Evolutionary conservation across 2,888 invertebrate genomes (phyloP).

Genomic region (Maniola hyperantus): DNA sequence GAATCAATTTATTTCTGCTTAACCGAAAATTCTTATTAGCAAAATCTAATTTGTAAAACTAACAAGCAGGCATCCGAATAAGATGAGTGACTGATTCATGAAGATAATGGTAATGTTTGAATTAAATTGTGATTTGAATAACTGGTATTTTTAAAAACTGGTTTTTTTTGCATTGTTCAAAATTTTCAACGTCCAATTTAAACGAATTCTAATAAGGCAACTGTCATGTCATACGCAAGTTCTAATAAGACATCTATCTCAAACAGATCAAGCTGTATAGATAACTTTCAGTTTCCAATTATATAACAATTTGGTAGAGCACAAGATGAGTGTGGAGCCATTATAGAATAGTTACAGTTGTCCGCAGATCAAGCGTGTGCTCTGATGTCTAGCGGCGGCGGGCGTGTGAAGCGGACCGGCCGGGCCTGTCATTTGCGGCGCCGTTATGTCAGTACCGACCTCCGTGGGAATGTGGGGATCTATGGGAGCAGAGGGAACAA

Average conservation of each 20-base stretch:
- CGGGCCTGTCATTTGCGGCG: slow-evolving; percentile 52
- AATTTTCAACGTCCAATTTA: too few relatives aligned
- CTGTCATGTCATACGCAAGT: background rate
- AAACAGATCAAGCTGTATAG: background rate
- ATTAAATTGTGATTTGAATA: too few relatives aligned
- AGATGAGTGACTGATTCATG: background rate
- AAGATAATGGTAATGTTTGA: too few relatives aligned
- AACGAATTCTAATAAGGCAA: background rate
- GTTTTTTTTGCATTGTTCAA: too few relatives aligned
- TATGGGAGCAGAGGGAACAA: slow-evolving; percentile 39
- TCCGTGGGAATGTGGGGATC: slow-evolving; percentile 46
- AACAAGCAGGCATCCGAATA: slow-evolving; percentile 4
- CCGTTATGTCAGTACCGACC: slow-evolving; percentile 41
- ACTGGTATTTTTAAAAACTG: too few relatives aligned
- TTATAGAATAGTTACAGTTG: slow-evolving; percentile 33
- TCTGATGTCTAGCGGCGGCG: slow-evolving; percentile 6
- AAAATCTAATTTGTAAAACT: background rate
- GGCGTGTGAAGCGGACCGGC: slow-evolving; percentile 53
- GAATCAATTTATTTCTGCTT: slow-evolving; percentile 8
- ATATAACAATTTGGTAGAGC: background rate
- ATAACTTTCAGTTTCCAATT: slow-evolving; percentile 7
- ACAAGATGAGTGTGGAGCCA: slow-evolving; percentile 23
- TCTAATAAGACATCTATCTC: background rate
- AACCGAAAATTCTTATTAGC: background rate
- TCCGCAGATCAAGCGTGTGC: slow-evolving; percentile 31